These are phyloP conservation scores for Harpalus rufipes DNA, from an alignment of 2,888 invertebrate genomes.

Conservation along the genomic window DNA sequence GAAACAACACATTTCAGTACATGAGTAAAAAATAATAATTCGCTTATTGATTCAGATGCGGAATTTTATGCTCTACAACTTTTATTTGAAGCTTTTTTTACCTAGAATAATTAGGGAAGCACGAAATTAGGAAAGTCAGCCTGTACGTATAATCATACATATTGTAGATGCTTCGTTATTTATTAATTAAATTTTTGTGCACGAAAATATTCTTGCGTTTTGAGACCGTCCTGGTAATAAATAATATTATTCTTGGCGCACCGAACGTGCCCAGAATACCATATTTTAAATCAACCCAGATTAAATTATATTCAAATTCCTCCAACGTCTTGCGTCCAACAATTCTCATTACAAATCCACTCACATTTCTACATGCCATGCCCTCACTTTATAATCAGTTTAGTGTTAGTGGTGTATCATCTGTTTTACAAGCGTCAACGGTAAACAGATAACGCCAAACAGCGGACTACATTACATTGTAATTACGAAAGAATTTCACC, in stretches of 20 bases:
- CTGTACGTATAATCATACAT: too few relatives aligned
- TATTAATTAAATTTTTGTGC: too few relatives aligned
- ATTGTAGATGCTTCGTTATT: too few relatives aligned
- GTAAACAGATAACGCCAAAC: constrained; percentile 37
- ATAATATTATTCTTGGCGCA: constrained; percentile 1
- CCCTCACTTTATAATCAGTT: not conserved
- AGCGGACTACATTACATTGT: constrained; percentile 28
- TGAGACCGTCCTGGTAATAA: not conserved
- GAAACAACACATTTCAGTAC: too few relatives aligned
- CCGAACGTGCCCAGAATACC: not conserved
- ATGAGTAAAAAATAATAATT: too few relatives aligned
- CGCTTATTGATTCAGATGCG: too few relatives aligned
- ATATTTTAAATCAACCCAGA: not conserved
- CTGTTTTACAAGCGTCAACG: constrained; percentile 3
- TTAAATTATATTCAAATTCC: constrained; percentile 21
- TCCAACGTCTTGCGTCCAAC: not conserved
- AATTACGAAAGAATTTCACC: constrained; percentile 46
- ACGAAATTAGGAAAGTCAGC: too few relatives aligned
- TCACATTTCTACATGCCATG: constrained; percentile 33
- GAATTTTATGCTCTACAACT: too few relatives aligned
- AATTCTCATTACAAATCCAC: constrained; percentile 11
- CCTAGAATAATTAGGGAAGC: too few relatives aligned
- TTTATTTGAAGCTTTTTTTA: too few relatives aligned
- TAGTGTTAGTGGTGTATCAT: constrained; percentile 10
- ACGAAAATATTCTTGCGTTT: not conserved